Base-by-base conservation (phyloP, 2,113 vertebrate species). In the Pleuronectes platessa region DNA sequence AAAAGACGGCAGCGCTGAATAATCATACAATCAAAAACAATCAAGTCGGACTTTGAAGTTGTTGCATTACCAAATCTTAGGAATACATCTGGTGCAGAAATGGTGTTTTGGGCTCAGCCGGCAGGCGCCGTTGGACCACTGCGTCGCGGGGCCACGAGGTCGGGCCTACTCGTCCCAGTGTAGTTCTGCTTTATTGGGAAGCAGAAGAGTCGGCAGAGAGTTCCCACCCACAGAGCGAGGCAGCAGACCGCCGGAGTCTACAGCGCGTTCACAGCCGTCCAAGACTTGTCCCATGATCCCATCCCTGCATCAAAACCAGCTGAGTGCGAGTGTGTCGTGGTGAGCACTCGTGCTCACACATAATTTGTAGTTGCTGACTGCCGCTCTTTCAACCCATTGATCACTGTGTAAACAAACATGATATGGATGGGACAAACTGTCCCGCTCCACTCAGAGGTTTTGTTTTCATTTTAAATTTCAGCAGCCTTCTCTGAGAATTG, bases 1-100 rank as follows among this genome's bases (percentile, higher is more conserved):
- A 93, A 93, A 92, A 92, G 91, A 92, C 86, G 70, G 85, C 89
- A 93, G 86, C 91, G 88, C 92, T 91, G 92, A 94, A 94, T 94
- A 95, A 95, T 95, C 93, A 88, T 81, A 92, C 93, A 93, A 94
- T 95, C 94, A 94, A 92, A 93, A 94, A 93, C 92, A 92, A 94
- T 94, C 92, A 93, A 89, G 88, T 84, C 2, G 27, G 86, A 90
- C 93, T 94, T 95, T 93, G 92, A 95, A 93, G 93, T 94, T 71
- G 86, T 86, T 87, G 85, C 86, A 84, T 81, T 75, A 90, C 86
- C 79, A 89, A 94, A 94, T 94, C 93, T 93, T 72, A 88, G 69
- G 78, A 84, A 91, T 92, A 93, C 90, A 94, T 94, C 92, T 93
- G 91, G 64, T 84, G 86, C 27, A 92, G 85, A 89, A 91, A 86